phyloP scores from a whole-genome alignment of 2,888 invertebrate genomes.

The Phoenoteleia sp. region DNA sequence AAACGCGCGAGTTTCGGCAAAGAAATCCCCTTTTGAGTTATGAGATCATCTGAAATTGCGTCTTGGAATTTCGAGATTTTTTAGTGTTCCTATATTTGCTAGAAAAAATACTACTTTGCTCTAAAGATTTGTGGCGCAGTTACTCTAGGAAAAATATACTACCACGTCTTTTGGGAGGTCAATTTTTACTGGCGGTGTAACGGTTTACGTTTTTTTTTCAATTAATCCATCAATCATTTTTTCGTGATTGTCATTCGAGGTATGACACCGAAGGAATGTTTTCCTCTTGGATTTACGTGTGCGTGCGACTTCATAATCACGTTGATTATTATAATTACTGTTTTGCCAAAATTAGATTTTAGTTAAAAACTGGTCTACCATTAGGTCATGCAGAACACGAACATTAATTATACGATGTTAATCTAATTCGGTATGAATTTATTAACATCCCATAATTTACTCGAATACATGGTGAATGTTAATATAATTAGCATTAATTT shows the following conservation, averaged over 20 bases:
- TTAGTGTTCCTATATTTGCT: too few relatives aligned
- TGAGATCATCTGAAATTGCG: constrained; percentile 12
- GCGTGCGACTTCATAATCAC: background rate
- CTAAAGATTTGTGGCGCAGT: constrained; percentile 36
- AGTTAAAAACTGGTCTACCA: constrained; percentile 46
- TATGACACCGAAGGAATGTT: constrained; percentile 6
- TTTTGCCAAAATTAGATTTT: constrained; percentile 45
- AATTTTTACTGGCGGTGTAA: constrained; percentile 45
- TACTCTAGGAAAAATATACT: constrained; percentile 40
- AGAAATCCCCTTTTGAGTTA: constrained; percentile 42
- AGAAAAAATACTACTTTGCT: too few relatives aligned
- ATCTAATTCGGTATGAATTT: constrained; percentile 50
- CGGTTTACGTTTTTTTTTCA: constrained; percentile 53
- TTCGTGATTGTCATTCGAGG: constrained; percentile 33
- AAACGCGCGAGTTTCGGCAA: constrained; percentile 26
- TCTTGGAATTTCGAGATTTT: background rate
- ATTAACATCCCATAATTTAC: constrained; percentile 54
- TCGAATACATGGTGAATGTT: constrained; percentile 18
- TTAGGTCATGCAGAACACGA: constrained; percentile 38
- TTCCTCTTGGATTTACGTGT: constrained; percentile 4
- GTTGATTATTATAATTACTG: constrained; percentile 21
- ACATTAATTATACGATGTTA: constrained; percentile 60
- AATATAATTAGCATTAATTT: constrained; percentile 54
- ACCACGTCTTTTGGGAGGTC: constrained; percentile 34
- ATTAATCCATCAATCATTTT: constrained; percentile 58